Evolutionary conservation across 2,797 vertebrate species (phyloP), one percentile per base, ranked within the genome.

Genomic region (Phrynocephalus forsythii): DNA sequence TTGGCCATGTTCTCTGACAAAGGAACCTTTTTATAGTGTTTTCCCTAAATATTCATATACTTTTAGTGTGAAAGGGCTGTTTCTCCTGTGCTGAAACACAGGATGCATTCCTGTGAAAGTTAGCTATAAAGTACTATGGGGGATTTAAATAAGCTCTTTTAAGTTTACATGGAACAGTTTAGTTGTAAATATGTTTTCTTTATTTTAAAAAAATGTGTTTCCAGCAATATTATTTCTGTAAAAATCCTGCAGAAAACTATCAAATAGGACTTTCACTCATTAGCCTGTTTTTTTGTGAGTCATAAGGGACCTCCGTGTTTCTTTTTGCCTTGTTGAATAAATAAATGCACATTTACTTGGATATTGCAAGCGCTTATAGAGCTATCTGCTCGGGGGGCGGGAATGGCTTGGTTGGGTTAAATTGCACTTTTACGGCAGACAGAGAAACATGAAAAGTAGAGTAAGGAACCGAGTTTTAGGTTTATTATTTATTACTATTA

Each of bases 241-340:
- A 83, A 30, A 81, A 30, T 76, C 38, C 80, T 90, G n/a, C 77
- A 73, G 73, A 91, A 92, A 91, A 92, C 72, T 63, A 95, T 90
- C 84, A 81, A 13, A 71, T 83, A 8, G 80, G 69, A 18, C 83
- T 33, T 86, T 81, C 50, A 92, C 89, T 26, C 28, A 2, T 0
- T 44, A 1, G 60, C 11, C 4, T 92, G 0, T 28, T 72, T 77
- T 63, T 26, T 82, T 88, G 38, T 16, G 66, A 28, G 72, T 89
- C 7, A 0, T 5, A 15, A 71, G 18, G 0, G 1, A 85, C 24
- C 4, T 50, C 30, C 83, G 75, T 76, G 68, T 81, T 56, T 22
- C 50, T 77, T 91, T 90, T 86, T 78, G 48, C 52, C 24, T 68
- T 56, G 5, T 87, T 85, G 86, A 26, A 15, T 88, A 87, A 90